Percentiles rank a stretch among this genome's conserved stretches.
Conservation (phyloP, 2,113 vertebrate genomes). For the Oryzias javanicus region DNA sequence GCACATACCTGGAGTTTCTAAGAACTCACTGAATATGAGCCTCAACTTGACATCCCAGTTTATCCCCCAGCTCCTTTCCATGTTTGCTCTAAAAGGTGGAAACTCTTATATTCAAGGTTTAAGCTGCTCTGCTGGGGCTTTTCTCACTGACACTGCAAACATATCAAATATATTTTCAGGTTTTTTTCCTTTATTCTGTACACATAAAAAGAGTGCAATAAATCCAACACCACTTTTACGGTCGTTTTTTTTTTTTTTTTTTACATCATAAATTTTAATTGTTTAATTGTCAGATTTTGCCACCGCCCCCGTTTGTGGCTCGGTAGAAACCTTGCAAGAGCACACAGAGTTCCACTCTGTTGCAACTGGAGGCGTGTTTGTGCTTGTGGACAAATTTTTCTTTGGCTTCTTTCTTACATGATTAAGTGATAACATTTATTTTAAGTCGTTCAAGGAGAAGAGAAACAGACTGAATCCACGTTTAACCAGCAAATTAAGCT, state of each 20-base stretch:
- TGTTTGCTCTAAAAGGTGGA: conserved; percentile 19
- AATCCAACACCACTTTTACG: no score
- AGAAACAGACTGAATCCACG: conserved; percentile 8
- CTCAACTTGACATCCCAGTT: conserved; percentile 16
- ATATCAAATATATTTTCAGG: conserved; percentile 37
- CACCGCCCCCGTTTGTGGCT: conserved; percentile 5
- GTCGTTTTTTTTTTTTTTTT: no score
- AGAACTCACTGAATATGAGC: conserved; percentile 29
- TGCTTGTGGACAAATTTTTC: conserved; percentile 39
- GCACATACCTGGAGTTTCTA: conserved; percentile 29
- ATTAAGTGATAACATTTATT: conserved; percentile 32
- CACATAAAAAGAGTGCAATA: no score
- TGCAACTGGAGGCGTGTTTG: conserved; percentile 60
- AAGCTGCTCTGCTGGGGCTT: not conserved
- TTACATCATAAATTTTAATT: no score
- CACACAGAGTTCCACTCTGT: conserved; percentile 33
- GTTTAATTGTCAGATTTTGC: not conserved
- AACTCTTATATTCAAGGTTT: conserved; percentile 21
- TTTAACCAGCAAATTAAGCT: not conserved
- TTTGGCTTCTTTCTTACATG: conserved; percentile 30
- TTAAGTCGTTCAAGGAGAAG: not conserved
- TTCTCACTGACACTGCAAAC: conserved; percentile 16
- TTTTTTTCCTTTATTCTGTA: not conserved
- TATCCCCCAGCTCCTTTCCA: conserved; percentile 15
- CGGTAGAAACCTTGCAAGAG: conserved; percentile 16